Base-by-base conservation (phyloP, 2,113 vertebrate genomes). In the Chinchilla lanigera region DNA sequence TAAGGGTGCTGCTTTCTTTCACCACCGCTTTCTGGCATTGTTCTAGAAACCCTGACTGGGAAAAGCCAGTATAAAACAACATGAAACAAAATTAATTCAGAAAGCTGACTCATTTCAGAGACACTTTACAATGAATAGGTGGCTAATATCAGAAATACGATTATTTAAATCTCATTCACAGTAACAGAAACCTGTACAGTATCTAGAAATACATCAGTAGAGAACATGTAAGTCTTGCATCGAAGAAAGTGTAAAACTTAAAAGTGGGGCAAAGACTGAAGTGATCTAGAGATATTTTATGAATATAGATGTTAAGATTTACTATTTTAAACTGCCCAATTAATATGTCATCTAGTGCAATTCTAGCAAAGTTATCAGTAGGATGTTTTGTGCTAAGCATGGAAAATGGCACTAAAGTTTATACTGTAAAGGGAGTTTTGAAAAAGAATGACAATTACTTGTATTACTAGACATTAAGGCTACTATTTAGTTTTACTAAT, bases 11-110 rank as follows among this genome's bases (percentile, higher is more conserved):
- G 14, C 10, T 35, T 83, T 69, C 33, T 94, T 89, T 67, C 11
- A 50, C 17, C 44, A 33, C 2, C 30, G 12, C 35, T 35, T 35
- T 30, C 69, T 86, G 95, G 19, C 47, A 83, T 86, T 86, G 60
- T 86, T 86, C 58, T 96, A 89, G 78, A 71, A 94, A 83, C 89
- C n/a, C 50, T 69, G 14, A 65, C 13, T 67, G 26, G 86, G 65
- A 82, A 24, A 96, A 96, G 14, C 9, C 9, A 84, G 81, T 19
- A 54, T 7, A 96, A 75, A 94, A 69, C n/a, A 90, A 65, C 3
- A 65, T 38, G 81, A 28, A 83, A 86, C 94, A 83, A 33, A 92
- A 89, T 96, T 97, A 95, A 75, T 92, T 95, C 28, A 77, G 50
- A 81, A 75, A 90, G 52, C 93, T 91, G 30, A 16, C 35, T 88